A percentile compares a stretch with the other conserved stretches of the same genome.
These are phyloP conservation scores for Pachyseris speciosa DNA, from an alignment of 64 coral and sea anemone species.

Conservation along the genomic window DNA sequence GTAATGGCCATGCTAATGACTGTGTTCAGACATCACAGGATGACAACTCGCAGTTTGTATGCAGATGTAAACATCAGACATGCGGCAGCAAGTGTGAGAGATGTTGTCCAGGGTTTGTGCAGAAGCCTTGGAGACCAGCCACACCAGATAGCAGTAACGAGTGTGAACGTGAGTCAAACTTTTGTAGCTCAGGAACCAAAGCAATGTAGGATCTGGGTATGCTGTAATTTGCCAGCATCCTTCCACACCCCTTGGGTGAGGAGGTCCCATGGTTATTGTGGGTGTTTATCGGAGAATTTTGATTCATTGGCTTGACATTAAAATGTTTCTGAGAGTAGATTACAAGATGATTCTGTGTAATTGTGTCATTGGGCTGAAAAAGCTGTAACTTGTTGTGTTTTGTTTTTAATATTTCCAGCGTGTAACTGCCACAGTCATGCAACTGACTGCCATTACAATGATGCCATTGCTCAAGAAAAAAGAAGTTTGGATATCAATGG, in stretches of 20 bases:
- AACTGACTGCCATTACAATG: conserved; percentile 85
- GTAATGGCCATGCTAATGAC: conserved; percentile 94
- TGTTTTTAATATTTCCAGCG: conserved; percentile 55
- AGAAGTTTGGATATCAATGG: conserved; percentile 87
- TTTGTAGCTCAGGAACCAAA: too few species aligned
- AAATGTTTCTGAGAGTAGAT: too few species aligned
- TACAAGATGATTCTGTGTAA: too few species aligned
- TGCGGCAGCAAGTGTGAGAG: conserved; percentile 85
- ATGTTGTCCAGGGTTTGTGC: conserved; percentile 86
- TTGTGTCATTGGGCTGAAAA: not conserved
- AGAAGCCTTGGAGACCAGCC: conserved; percentile 93
- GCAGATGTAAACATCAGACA: conserved; percentile 86
- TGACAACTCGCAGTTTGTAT: conserved; percentile 41
- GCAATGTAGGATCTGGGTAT: too few species aligned
- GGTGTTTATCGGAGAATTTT: too few species aligned
- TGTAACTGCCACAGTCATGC: conserved; percentile 96
- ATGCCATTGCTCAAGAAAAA: conserved; percentile 34
- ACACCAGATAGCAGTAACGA: conserved; percentile 54
- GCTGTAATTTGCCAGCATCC: not conserved
- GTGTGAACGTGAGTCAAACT: conserved; percentile 88
- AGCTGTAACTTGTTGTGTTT: not conserved
- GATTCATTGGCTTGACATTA: too few species aligned
- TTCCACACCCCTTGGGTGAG: too few species aligned
- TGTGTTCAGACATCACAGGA: conserved; percentile 63
- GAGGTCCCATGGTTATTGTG: too few species aligned